Conservation (phyloP, 2,797 vertebrate species). For the Mycteria americana region DNA sequence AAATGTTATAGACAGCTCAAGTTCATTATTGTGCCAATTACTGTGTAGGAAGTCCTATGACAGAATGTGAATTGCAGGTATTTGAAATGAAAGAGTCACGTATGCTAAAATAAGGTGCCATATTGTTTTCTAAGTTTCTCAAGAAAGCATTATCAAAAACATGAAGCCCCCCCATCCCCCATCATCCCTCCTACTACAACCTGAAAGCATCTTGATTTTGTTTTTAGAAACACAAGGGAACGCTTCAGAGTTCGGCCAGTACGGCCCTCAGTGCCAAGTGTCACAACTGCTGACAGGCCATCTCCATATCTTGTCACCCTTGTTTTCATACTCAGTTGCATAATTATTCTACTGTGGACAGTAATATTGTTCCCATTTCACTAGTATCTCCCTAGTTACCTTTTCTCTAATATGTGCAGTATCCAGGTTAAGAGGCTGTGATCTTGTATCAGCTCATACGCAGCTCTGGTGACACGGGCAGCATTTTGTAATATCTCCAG, state of each 20-base stretch:
- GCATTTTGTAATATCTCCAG: slow-evolving; percentile 82
- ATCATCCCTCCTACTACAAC: background rate
- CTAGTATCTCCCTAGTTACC: slow-evolving; percentile 64
- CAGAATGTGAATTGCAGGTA: background rate
- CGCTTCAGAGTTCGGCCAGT: background rate
- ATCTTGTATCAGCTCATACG: slow-evolving; percentile 84
- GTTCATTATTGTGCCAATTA: background rate
- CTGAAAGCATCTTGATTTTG: background rate
- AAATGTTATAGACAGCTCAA: background rate
- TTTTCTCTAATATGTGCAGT: slow-evolving; percentile 80
- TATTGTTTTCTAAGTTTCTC: background rate
- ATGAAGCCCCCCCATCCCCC: fast-evolving
- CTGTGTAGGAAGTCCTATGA: background rate
- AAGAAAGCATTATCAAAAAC: background rate
- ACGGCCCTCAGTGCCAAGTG: background rate
- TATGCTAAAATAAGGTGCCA: background rate
- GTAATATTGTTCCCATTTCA: background rate
- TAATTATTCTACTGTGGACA: background rate
- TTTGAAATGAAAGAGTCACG: background rate
- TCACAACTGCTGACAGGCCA: background rate
- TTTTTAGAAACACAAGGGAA: background rate
- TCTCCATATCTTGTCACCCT: background rate
- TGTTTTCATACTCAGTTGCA: background rate
- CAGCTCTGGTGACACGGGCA: slow-evolving; percentile 80
- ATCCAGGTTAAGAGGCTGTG: slow-evolving; percentile 89